A percentile compares a stretch with the other conserved stretches of the same genome.
These are phyloP conservation scores for Calyptommatus sinebrachiatus DNA, from an alignment of 2,113 vertebrate species.

Conservation along the genomic window DNA sequence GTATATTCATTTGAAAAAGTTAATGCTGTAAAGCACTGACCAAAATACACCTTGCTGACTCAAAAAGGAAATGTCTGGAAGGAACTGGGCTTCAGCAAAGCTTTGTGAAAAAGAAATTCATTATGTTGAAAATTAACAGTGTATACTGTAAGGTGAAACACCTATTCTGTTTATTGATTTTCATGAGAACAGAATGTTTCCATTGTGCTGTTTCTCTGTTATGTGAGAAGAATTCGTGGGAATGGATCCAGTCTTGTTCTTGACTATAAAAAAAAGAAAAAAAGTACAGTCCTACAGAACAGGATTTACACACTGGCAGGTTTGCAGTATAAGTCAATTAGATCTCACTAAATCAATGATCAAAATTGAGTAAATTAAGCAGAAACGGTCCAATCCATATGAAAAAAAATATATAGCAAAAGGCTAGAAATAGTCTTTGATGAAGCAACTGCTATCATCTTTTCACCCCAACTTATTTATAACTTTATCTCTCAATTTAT, in stretches of 20 bases:
- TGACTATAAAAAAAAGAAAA: not conserved
- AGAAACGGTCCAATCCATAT: not conserved
- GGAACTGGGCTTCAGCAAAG: constrained; percentile 12
- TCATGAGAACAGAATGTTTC: not conserved
- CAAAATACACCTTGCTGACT: not conserved
- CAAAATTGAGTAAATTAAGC: not conserved
- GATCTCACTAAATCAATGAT: not conserved
- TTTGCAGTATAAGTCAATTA: not conserved
- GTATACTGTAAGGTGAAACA: not conserved
- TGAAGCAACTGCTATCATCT: too few relatives aligned
- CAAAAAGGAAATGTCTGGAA: constrained; percentile 15
- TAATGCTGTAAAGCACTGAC: not conserved
- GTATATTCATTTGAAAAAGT: not conserved
- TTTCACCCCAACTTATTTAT: not conserved
- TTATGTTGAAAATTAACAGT: not conserved
- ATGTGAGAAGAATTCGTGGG: not conserved
- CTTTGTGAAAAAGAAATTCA: not conserved
- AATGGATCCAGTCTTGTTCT: not conserved
- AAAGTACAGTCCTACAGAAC: not conserved
- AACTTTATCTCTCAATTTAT: too few relatives aligned
- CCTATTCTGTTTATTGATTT: not conserved
- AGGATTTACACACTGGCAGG: not conserved
- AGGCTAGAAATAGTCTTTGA: not conserved
- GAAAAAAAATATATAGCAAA: not conserved
- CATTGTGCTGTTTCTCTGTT: not conserved